Evolutionary conservation across 1,140 invertebrate species (phyloP), one percentile per base, ranked within the genome.

Genomic region (Drepana arcuata): DNA sequence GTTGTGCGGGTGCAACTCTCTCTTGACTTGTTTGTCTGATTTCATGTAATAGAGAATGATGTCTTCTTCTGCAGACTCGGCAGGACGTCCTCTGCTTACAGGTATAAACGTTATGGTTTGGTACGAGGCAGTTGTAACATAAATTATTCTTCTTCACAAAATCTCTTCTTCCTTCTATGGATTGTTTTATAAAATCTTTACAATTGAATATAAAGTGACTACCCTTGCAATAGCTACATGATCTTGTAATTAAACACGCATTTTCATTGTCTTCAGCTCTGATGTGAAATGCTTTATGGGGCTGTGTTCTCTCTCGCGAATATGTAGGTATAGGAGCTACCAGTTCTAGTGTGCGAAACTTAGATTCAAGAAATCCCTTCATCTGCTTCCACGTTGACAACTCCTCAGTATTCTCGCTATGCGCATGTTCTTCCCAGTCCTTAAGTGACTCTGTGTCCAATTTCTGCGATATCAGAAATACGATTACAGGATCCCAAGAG

Each of bases 401-500:
- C 30, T 37, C 40, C 15, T 46, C 45, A 2, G 25, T 38, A 1
- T 45, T 21, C 5, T 48, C 39, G 6, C 47, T 46, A 26, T 46
- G 41, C 6, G 33, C 15, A 34, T 44, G 6, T 26, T 54, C 41
- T 42, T 71, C 60, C 65, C 60, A 71, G 23, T 59, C 49, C 35
- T 59, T 55, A 14, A 49, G 34, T 23, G 67, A 46, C 15, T 48
- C 38, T 18, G 36, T 26, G 34, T 70, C 63, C 16, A 72, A 40
- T 42, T 68, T 70, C 12, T 57, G 45, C 12, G 47, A 44, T 2
- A 64, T 28, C 9, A 64, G 30, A 45, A 58, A 40, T 35, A 78
- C 47, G 14, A 74, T 42, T 15, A 70, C 13, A 0, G 52, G 41
- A 44, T 67, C 66, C 63, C 61, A 73, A 25, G 45, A 32, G 7